These are phyloP conservation scores for Camelus bactrianus DNA, from an alignment of 2,113 vertebrate species.

Conservation along the genomic window DNA sequence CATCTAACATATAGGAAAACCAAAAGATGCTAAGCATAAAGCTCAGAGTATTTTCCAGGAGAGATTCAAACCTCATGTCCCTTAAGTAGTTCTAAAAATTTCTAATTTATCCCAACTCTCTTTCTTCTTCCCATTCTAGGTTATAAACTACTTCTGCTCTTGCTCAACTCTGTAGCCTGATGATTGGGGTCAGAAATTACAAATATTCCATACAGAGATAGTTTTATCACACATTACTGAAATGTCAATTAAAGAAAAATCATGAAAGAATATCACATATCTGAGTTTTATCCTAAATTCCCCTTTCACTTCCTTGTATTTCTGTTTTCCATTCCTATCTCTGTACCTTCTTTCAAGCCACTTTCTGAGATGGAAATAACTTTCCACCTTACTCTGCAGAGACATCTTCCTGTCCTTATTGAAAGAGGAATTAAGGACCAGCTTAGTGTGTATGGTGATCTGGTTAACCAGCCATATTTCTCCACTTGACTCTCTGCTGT, in stretches of 20 bases:
- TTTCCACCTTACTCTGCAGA: neutral
- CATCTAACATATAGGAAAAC: neutral
- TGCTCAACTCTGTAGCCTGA: slow-evolving; percentile 17
- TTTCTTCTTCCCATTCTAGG: neutral
- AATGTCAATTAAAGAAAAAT: slow-evolving; percentile 39
- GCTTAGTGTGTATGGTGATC: neutral
- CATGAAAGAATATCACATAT: neutral
- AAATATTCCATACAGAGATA: slow-evolving; percentile 30
- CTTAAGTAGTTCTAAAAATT: slow-evolving; percentile 25
- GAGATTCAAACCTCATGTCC: slow-evolving; percentile 5
- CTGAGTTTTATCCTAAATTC: slow-evolving; percentile 44
- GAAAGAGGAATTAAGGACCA: neutral
- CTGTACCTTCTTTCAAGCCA: neutral
- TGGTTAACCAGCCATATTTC: neutral
- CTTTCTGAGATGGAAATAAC: slow-evolving; percentile 4
- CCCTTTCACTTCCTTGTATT: neutral
- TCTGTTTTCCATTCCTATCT: slow-evolving; percentile 19
- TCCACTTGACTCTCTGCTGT: neutral
- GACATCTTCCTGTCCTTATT: neutral
- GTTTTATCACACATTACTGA: slow-evolving; percentile 38
- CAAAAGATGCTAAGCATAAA: neutral
- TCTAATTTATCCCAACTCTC: neutral
- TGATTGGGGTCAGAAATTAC: slow-evolving; percentile 39
- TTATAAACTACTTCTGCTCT: slow-evolving; percentile 24
- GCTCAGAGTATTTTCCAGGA: neutral